phyloP scores from a whole-genome alignment of 2,113 vertebrate species.

The Papio anubis region DNA sequence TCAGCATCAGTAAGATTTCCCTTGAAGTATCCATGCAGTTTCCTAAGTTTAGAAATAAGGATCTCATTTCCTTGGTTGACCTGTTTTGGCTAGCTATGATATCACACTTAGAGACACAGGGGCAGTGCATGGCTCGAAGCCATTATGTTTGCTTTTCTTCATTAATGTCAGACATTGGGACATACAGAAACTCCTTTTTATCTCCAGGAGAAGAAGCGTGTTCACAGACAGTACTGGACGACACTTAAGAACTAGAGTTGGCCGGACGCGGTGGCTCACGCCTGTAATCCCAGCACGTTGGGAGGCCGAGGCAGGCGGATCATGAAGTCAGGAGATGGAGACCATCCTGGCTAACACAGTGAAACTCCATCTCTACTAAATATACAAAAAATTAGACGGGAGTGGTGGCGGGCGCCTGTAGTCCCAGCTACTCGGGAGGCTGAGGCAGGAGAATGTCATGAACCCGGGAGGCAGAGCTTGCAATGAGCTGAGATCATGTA shows the following conservation, averaged over 20 bases:
- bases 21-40: neutral
- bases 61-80: conserved; percentile 6
- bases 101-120: conserved; percentile 7
- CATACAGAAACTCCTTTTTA: neutral
- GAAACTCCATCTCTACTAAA: no score
- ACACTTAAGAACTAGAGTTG: neutral
- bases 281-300: no score
- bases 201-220: neutral
- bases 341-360: no score
- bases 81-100: conserved; percentile 13
- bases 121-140: neutral
- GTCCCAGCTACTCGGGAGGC: no score
- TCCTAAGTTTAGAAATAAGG: neutral
- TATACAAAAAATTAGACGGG: no score
- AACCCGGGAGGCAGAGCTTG: no score
- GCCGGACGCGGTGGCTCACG: no score
- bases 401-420: rapidly evolving
- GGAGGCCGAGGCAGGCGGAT: no score
- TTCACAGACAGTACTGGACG: neutral
- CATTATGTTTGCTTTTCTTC: neutral
- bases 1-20: neutral
- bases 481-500: no score
- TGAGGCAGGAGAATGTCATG: no score
- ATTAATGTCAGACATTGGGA: neutral
- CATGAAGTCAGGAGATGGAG: no score